Conservation (phyloP, 2,888 invertebrate species). For the Tinea semifulvella region DNA sequence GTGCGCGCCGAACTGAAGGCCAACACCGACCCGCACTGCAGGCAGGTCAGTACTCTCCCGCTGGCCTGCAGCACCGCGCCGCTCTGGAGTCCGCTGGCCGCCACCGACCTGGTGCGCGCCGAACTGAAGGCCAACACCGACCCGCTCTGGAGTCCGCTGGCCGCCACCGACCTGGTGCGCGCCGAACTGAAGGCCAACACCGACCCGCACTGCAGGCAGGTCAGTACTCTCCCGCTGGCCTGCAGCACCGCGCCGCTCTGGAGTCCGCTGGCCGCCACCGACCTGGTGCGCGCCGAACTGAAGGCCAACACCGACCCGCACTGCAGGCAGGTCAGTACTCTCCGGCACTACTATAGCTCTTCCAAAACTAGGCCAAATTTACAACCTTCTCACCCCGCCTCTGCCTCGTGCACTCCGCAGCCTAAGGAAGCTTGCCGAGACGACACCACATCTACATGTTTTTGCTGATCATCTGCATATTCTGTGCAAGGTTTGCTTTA, state of each 20-base stretch:
- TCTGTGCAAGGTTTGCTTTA: too few relatives aligned
- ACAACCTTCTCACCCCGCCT: too few relatives aligned
- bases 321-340: conserved; percentile 40
- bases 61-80: conserved; percentile 59
- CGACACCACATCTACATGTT: too few relatives aligned
- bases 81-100: conserved; percentile 76
- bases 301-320: conserved; percentile 53
- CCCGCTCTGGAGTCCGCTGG: too few relatives aligned
- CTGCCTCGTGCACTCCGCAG: too few relatives aligned
- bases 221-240: conserved; percentile 54
- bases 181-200: conserved; percentile 67
- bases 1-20: conserved; percentile 69
- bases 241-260: conserved; percentile 48
- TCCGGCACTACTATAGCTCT: too few relatives aligned
- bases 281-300: conserved; percentile 72
- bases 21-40: conserved; percentile 50
- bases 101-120: conserved; percentile 74
- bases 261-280: conserved; percentile 81
- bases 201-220: conserved; percentile 42
- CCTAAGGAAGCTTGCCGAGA: too few relatives aligned
- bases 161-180: conserved; percentile 76
- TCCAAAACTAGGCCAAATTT: too few relatives aligned
- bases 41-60: conserved; percentile 47
- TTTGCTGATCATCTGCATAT: too few relatives aligned
- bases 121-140: conserved; percentile 70